These are phyloP conservation scores for Volucella inflata DNA, from an alignment of 2,888 invertebrate genomes.

Conservation along the genomic window DNA sequence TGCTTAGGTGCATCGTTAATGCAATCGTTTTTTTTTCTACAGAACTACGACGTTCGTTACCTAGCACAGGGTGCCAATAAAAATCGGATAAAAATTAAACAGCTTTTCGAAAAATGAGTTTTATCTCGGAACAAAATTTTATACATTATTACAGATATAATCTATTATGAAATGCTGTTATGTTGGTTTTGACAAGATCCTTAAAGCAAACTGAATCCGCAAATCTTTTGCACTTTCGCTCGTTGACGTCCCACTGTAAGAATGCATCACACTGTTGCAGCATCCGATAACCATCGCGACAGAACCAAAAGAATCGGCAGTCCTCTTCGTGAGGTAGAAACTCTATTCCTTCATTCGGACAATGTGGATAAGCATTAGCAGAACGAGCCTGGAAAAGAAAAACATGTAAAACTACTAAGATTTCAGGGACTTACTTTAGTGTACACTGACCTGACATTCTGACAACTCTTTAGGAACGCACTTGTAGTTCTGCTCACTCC, in stretches of 20 bases:
- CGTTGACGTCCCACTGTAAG: conserved; percentile 71
- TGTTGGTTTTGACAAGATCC: conserved; percentile 15
- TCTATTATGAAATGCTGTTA: not conserved
- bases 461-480: conserved; percentile 81
- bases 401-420: not conserved
- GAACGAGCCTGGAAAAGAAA: conserved; percentile 17
- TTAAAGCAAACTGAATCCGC: conserved; percentile 52
- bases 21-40: not conserved
- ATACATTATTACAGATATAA: not conserved
- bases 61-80: not conserved
- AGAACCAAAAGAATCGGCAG: conserved; percentile 69
- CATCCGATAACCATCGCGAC: conserved; percentile 53
- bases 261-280: conserved; percentile 70
- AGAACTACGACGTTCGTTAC: not conserved
- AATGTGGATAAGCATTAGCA: conserved; percentile 29
- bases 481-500: conserved; percentile 79
- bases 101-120: not conserved
- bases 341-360: conserved; percentile 56
- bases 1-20: conserved; percentile 3
- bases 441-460: conserved; percentile 78
- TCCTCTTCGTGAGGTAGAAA: conserved; percentile 68
- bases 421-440: not conserved
- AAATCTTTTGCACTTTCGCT: conserved; percentile 60
- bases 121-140: not conserved
- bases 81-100: not conserved